These are phyloP conservation scores for Grammomys dolichurus DNA, from an alignment of 2,113 vertebrate genomes.

Conservation along the genomic window DNA sequence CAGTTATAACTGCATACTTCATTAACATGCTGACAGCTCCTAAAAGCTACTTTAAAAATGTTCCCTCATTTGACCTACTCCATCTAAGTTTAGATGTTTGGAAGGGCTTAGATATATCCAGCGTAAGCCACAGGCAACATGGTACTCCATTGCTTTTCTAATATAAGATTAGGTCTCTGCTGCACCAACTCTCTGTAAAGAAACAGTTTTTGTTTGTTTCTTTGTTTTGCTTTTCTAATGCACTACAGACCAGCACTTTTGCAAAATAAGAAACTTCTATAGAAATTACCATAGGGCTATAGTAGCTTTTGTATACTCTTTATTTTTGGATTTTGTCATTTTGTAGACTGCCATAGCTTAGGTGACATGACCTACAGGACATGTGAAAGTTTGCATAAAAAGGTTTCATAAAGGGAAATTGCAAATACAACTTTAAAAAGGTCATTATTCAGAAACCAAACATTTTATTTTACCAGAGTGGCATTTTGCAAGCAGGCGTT, in stretches of 20 bases:
- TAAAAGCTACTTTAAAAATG: conserved; percentile 91
- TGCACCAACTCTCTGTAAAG: not conserved
- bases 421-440: not conserved
- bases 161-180: conserved; percentile 80
- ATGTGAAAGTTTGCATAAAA: not conserved
- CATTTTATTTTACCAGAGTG: not conserved
- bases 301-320: not conserved
- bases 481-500: not conserved
- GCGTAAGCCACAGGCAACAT: conserved; percentile 96
- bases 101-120: conserved; percentile 90
- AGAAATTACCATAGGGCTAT: not conserved
- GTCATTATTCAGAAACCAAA: not conserved
- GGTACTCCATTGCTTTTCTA: conserved; percentile 95
- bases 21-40: conserved; percentile 94
- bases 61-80: too few species aligned
- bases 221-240: not conserved
- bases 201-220: not conserved
- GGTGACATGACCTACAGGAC: not conserved
- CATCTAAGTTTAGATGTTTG: too few species aligned
- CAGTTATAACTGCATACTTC: conserved; percentile 96
- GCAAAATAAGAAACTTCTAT: not conserved
- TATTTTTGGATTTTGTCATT: not conserved
- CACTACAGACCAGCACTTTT: not conserved
- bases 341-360: not conserved
- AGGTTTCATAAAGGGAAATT: conserved; percentile 29